Base-by-base conservation (phyloP, 2,797 vertebrate species). In the Pachyuromys duprasi region DNA sequence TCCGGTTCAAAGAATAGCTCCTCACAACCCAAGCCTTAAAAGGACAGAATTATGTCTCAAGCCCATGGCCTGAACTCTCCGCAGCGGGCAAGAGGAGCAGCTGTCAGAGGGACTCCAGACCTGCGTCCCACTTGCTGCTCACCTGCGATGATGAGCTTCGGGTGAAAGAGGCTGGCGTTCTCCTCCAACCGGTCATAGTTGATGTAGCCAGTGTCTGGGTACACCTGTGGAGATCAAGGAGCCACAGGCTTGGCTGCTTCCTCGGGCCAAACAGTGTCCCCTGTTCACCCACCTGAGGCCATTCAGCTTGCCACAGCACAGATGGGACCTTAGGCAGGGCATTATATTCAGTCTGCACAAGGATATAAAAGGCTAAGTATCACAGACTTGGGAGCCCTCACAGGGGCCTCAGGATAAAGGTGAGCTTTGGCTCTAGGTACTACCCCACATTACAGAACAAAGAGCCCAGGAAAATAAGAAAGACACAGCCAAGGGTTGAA, bases 141-240 rank as follows among this genome's bases (percentile, higher is more conserved):
- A 99, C 99, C 99, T 98, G 99, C 99, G 2, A 99, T 99, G 91
- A 99, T 99, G 86, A 99, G 98, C 97, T 98, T 99, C 0, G 99
- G 99, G 94, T 99, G 99, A 97, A 99, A 99, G 55, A 99, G 99
- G 17, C 98, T 98, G 17, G 99, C 99, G 0, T 99, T 99, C 96
- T 99, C 99, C 96, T 99, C 99, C 72, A 99, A 99, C 79, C 95
- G 97, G 97, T 99, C 99, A 0, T 99, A 99, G 98, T 99, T 98
- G 0, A 99, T 99, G 97, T 99, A 99, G 76, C 99, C 99, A 0
- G 99, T 99, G 91, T 99, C 99, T 33, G 99, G 99, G 97, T 99
- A 98, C 45, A 99, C 99, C 99, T 99, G 92, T 36, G 45, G 75
- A 86, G 70, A 26, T 93, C 76, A 97, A 0, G 5, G 72, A 74